Conservation (phyloP, 2,113 vertebrate species). For the Tachycineta bicolor region DNA sequence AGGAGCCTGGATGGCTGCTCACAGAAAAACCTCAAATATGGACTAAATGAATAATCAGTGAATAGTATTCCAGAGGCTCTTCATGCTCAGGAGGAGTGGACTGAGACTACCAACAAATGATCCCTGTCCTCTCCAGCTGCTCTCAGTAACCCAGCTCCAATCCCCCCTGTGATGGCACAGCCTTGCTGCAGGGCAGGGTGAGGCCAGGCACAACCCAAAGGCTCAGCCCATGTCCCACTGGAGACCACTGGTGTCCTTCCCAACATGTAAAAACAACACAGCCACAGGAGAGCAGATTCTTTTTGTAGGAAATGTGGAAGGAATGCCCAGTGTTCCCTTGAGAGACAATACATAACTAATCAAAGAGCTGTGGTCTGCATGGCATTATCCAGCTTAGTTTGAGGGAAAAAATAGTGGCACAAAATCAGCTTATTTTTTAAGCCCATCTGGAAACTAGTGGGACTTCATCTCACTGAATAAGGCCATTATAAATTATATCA, state of each 20-base stretch:
- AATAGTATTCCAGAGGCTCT: not conserved
- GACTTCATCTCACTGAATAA: not conserved
- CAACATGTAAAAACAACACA: accelerated
- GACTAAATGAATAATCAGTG: not conserved
- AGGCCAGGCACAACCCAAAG: not conserved
- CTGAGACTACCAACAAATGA: not conserved
- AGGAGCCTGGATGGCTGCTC: not conserved
- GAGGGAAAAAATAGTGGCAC: not conserved
- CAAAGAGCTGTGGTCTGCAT: not conserved
- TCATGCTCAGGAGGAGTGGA: not conserved
- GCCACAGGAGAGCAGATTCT: not conserved
- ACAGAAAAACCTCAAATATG: not conserved
- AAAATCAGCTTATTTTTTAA: slow-evolving; percentile 46
- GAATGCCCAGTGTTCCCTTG: not conserved
- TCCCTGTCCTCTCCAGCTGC: not conserved
- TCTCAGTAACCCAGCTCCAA: not conserved
- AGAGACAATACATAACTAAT: not conserved
- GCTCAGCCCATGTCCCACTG: not conserved
- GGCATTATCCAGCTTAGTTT: slow-evolving; percentile 7
- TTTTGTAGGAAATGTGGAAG: not conserved
- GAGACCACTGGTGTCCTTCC: not conserved
- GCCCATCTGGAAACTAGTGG: not conserved
- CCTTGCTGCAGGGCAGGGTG: not conserved
- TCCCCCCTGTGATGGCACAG: not conserved
- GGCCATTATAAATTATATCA: not conserved